Percentiles rank a stretch among this genome's conserved stretches.
Conservation (phyloP, 1,140 invertebrate species). For the Drosophila parvula region DNA sequence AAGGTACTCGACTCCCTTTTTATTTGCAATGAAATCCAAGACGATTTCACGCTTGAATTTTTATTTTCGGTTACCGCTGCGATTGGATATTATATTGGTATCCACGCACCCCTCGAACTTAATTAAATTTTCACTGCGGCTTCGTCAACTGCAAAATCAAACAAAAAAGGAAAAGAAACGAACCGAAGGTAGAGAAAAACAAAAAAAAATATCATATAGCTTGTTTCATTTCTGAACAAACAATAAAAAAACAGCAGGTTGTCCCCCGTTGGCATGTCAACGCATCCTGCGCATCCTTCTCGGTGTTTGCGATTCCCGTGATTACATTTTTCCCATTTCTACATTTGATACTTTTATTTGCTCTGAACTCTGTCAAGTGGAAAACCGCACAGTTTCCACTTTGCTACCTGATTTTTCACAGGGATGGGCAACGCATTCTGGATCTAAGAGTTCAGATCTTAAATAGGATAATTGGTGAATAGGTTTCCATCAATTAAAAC, state of each 20-base stretch:
- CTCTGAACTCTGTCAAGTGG: constrained; percentile 50
- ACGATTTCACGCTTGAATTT: constrained; percentile 71
- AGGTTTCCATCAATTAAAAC: not conserved
- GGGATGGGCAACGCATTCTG: not conserved
- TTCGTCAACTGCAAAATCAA: constrained; percentile 74
- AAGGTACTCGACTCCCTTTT: constrained; percentile 49
- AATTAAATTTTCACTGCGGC: constrained; percentile 83
- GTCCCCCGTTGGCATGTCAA: constrained; percentile 70
- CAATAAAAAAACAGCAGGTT: constrained; percentile 46
- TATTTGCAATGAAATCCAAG: constrained; percentile 78
- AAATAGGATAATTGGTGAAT: constrained; percentile 3
- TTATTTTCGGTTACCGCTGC: constrained; percentile 36
- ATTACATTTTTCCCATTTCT: constrained; percentile 64
- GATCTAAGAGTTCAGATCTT: not conserved
- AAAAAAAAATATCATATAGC: constrained; percentile 79
- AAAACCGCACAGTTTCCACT: constrained; percentile 72
- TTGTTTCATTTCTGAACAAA: constrained; percentile 66
- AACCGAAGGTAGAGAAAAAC: constrained; percentile 14
- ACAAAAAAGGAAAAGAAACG: constrained; percentile 35
- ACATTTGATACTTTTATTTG: constrained; percentile 80
- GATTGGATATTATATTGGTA: constrained; percentile 38
- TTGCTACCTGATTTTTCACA: constrained; percentile 31
- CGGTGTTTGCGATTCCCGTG: constrained; percentile 71
- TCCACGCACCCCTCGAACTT: constrained; percentile 59
- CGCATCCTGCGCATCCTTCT: constrained; percentile 32